Conservation (phyloP, 1,140 invertebrate species). For the Monomorium pharaonis region DNA sequence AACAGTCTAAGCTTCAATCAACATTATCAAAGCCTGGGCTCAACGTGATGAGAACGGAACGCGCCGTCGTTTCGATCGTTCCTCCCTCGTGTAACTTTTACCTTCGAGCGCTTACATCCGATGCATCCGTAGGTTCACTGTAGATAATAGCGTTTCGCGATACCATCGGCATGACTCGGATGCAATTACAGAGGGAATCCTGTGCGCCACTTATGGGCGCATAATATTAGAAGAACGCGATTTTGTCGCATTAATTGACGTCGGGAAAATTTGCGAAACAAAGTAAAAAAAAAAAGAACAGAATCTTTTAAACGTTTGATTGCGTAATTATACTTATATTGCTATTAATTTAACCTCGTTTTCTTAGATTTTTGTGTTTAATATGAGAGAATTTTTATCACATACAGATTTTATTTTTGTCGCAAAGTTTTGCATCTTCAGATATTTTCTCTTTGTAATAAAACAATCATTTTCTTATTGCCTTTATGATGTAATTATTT, state of each 20-base stretch:
- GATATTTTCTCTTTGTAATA: neutral
- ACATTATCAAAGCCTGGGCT: slow-evolving; percentile 79
- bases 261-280: neutral
- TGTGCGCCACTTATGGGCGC: slow-evolving; percentile 10
- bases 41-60: slow-evolving; percentile 72
- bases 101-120: slow-evolving; percentile 28
- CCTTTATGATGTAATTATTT: neutral
- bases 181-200: slow-evolving; percentile 75
- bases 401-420: neutral
- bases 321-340: neutral
- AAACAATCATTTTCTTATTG: slow-evolving; percentile 19
- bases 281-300: neutral
- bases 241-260: slow-evolving; percentile 17
- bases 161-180: slow-evolving; percentile 76
- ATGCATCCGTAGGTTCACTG: slow-evolving; percentile 8
- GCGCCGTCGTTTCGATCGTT: neutral
- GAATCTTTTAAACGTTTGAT: neutral
- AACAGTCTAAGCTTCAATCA: slow-evolving; percentile 79
- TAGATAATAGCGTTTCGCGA: slow-evolving; percentile 77
- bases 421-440: neutral
- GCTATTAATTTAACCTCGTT: neutral
- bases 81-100: slow-evolving; percentile 51
- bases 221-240: slow-evolving; percentile 36
- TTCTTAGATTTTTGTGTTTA: neutral
- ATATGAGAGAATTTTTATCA: neutral